Evolutionary conservation across 2,113 vertebrate species (phyloP).

Genomic region (Dipodomys stephensi): DNA sequence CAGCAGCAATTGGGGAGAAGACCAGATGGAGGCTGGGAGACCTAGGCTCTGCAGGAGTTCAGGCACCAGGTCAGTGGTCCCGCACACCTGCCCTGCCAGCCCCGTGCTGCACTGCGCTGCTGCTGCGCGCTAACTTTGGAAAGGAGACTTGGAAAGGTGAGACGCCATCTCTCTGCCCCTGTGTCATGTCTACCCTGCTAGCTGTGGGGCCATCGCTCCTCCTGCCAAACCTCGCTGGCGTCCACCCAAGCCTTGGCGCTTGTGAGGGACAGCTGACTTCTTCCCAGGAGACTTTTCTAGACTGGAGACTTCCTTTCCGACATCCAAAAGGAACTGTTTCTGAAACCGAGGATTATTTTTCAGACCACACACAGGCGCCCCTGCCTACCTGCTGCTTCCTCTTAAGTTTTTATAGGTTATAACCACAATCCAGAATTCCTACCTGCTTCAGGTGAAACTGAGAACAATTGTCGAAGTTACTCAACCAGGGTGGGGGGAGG

Average conservation of each 20-base stretch:
- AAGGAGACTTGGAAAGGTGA: neutral
- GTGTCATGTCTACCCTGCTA: neutral
- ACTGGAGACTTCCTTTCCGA: neutral
- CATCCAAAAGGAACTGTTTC: slow-evolving; percentile 19
- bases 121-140: neutral
- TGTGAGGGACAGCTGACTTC: neutral
- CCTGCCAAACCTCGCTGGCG: no score
- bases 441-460: slow-evolving; percentile 13
- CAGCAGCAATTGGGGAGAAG: neutral
- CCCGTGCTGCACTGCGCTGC: neutral
- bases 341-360: neutral
- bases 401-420: slow-evolving; percentile 20
- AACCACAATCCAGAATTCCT: slow-evolving; percentile 62
- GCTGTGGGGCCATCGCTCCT: no score
- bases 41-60: neutral
- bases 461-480: slow-evolving; percentile 67
- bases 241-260: neutral
- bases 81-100: neutral
- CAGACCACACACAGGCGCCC: neutral
- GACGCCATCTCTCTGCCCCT: neutral
- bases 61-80: slow-evolving; percentile 79
- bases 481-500: slow-evolving; percentile 62
- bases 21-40: neutral
- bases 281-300: slow-evolving; percentile 1
- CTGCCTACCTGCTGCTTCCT: neutral